A percentile compares a stretch with the other conserved stretches of the same genome.
Evolutionary conservation across 1,140 invertebrate species (phyloP).

Genomic region (Drosophila asahinai): DNA sequence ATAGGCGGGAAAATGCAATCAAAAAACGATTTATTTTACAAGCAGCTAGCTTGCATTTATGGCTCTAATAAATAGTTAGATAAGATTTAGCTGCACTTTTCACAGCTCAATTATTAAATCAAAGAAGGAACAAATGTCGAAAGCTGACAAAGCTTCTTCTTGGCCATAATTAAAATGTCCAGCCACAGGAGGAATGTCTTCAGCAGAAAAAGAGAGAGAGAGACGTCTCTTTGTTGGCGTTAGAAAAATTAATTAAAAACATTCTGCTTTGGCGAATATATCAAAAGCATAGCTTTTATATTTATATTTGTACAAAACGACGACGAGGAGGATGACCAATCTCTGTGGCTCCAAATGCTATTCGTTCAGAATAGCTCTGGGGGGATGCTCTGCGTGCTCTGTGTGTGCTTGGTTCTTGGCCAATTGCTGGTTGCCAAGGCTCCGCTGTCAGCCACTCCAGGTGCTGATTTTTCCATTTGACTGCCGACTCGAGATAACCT

Average conservation of each 20-base stretch:
- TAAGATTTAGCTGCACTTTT: neutral
- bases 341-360: neutral
- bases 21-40: constrained; percentile 6
- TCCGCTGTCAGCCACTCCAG: neutral
- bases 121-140: too few relatives aligned
- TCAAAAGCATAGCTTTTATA: neutral
- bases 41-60: too few relatives aligned
- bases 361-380: too few relatives aligned
- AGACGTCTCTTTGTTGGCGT: neutral
- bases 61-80: too few relatives aligned
- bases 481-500: constrained; percentile 22
- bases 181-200: neutral
- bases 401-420: too few relatives aligned
- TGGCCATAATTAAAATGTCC: neutral
- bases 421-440: neutral
- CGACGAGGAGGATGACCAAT: too few relatives aligned
- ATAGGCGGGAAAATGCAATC: neutral
- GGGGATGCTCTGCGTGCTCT: neutral
- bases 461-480: constrained; percentile 21
- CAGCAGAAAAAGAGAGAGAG: too few relatives aligned
- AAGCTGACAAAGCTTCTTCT: neutral
- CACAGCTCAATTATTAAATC: neutral
- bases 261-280: neutral
- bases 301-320: neutral
- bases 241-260: neutral